Percentiles rank a stretch among this genome's conserved stretches.
These are phyloP conservation scores for Stictonetta naevosa DNA, from an alignment of 2,113 vertebrate genomes.

Conservation along the genomic window DNA sequence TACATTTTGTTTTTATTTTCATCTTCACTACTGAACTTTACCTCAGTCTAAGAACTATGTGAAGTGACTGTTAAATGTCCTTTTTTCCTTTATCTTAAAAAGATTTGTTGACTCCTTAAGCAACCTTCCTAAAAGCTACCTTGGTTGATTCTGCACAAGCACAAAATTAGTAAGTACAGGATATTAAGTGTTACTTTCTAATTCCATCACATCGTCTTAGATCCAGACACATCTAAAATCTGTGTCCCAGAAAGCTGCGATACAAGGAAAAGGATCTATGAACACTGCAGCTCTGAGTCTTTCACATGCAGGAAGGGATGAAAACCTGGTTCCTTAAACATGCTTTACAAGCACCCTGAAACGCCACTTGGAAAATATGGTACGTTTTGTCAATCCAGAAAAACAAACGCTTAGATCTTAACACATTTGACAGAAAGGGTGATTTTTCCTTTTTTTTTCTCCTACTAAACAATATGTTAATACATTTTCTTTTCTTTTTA, in stretches of 20 bases:
- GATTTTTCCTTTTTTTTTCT: background rate
- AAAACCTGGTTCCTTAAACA: background rate
- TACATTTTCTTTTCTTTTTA: background rate
- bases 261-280: background rate
- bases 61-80: background rate
- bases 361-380: background rate
- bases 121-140: background rate
- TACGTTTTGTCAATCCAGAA: background rate
- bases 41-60: slow-evolving; percentile 6
- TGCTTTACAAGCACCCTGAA: background rate
- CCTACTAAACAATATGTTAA: background rate
- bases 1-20: slow-evolving; percentile 31
- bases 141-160: background rate
- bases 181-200: background rate
- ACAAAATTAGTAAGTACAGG: background rate
- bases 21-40: slow-evolving; percentile 35
- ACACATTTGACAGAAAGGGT: background rate
- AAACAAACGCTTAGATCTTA: background rate
- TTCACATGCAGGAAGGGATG: slow-evolving; percentile 22
- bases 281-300: background rate
- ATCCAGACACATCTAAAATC: slow-evolving; percentile 6
- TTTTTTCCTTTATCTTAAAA: background rate
- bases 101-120: background rate
- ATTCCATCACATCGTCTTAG: slow-evolving; percentile 50
- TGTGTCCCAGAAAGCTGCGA: slow-evolving; percentile 23